A percentile compares a stretch with the other conserved stretches of the same genome.
These are phyloP conservation scores for Aphelenchoides besseyi DNA, from an alignment of 1,140 invertebrate species.

Conservation along the genomic window DNA sequence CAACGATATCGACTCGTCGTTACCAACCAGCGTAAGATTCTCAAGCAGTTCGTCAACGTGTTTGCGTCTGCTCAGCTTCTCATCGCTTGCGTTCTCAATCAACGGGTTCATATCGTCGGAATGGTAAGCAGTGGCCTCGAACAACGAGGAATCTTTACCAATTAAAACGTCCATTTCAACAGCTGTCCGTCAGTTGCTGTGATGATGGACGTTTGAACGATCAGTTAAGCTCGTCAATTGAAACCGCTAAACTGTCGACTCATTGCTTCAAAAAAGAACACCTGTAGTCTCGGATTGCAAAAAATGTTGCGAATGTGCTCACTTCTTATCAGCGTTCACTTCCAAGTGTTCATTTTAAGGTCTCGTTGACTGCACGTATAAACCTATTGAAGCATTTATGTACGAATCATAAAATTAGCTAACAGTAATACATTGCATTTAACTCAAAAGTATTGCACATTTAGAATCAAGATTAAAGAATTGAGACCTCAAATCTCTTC, in stretches of 20 bases:
- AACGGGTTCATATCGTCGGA: background rate
- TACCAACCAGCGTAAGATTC: background rate
- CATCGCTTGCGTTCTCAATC: background rate
- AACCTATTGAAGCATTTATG: no score
- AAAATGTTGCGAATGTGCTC: background rate
- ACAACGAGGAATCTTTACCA: background rate
- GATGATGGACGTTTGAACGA: background rate
- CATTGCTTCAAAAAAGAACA: background rate
- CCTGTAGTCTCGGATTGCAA: background rate
- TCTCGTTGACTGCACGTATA: no score
- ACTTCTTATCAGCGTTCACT: background rate
- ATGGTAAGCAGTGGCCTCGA: background rate
- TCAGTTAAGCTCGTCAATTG: background rate
- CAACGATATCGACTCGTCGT: background rate
- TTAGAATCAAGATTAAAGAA: background rate
- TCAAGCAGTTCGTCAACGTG: background rate
- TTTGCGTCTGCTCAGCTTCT: background rate
- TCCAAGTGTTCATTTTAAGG: background rate
- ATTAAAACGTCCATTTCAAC: background rate
- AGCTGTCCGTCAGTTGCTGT: background rate
- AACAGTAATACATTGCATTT: no score
- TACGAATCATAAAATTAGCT: no score
- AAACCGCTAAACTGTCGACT: no score
- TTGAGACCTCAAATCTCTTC: slow-evolving; percentile 1
- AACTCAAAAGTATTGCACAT: background rate